These are phyloP conservation scores for Tetramorium simillimum DNA, from an alignment of 1,140 invertebrate species.

Conservation along the genomic window DNA sequence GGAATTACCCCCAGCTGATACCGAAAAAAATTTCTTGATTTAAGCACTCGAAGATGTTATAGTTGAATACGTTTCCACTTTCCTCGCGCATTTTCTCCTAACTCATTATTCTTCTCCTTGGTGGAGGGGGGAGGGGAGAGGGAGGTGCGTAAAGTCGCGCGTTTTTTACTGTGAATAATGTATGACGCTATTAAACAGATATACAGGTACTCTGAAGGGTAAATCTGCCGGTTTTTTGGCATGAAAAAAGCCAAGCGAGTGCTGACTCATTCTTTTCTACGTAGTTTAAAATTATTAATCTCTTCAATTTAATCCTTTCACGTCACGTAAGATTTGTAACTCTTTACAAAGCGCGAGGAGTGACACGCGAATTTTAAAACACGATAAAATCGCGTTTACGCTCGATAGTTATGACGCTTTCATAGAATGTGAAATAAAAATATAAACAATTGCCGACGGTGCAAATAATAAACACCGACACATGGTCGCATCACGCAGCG, in stretches of 20 bases:
- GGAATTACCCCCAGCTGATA: neutral
- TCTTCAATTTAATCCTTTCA: conserved; percentile 11
- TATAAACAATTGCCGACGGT: neutral
- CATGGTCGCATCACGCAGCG: neutral
- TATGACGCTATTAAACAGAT: conserved; percentile 52
- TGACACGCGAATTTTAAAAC: conserved; percentile 10
- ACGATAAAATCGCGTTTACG: neutral
- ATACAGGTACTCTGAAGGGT: conserved; percentile 35
- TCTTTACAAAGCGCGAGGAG: neutral
- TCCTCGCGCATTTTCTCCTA: neutral
- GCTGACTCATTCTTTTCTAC: conserved; percentile 36
- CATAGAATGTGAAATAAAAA: neutral
- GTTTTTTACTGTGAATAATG: conserved; percentile 38
- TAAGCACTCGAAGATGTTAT: conserved; percentile 1
- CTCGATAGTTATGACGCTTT: neutral
- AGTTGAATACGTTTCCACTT: neutral
- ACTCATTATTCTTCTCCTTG: neutral
- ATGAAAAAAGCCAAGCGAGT: conserved; percentile 19
- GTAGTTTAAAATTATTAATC: conserved; percentile 51
- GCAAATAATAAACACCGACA: conserved; percentile 11
- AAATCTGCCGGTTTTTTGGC: conserved; percentile 43
- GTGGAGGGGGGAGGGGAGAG: too few species aligned
- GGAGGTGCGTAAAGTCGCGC: conserved; percentile 36
- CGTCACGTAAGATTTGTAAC: conserved; percentile 21
- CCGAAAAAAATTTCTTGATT: neutral